Evolutionary conservation across 2,888 invertebrate genomes (phyloP), one percentile per base, ranked within the genome.

Genomic region (Neoaliturus tenellus): DNA sequence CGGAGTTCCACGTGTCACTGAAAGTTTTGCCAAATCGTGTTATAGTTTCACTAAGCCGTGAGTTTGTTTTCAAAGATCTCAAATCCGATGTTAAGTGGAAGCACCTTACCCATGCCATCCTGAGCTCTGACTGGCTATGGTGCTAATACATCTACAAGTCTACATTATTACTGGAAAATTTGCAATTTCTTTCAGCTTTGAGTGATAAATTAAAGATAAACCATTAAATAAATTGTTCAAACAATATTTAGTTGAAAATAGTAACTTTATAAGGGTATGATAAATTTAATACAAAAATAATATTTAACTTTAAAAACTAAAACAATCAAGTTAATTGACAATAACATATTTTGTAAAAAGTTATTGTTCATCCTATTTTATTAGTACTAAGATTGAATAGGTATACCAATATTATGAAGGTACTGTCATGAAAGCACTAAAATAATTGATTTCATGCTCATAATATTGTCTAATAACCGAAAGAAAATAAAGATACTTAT

Each of bases 101-200:
- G 44, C 75, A 44, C 28, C 44, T 6, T 75, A 75, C 23, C 75
- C 75, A 48, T 48, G 12, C 17, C 44, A 75, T 48, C 75, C 75
- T 75, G 75, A 75, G 75, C 75, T 48, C 25, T 44, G 44, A 75
- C 25, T 48, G 75, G 75, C 8, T 75, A 75, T 48, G 44, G 39
- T 44, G 75, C 75, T 28, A 41, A 41, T n/a, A n/a, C n/a, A n/a
- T 41, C 31, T n/a, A 33, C 5, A 6, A 51, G 51, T 51, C 17
- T 20, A 51, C 14, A 44, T 51, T 51, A 51, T 51, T 51, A 51
- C 5, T 20, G 4, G 5, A 51, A 51, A 20, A 51, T 5, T 35
- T 12, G 44, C 44, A 44, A 44, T 14, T 12, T 44, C 14, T 12
- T 12, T 12, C 44, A 44, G 44, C 14, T 44, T 8, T 44, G 10